Evolutionary conservation across 2,797 vertebrate species (phyloP), one percentile per base, ranked within the genome.

Genomic region (Tachyglossus aculeatus): DNA sequence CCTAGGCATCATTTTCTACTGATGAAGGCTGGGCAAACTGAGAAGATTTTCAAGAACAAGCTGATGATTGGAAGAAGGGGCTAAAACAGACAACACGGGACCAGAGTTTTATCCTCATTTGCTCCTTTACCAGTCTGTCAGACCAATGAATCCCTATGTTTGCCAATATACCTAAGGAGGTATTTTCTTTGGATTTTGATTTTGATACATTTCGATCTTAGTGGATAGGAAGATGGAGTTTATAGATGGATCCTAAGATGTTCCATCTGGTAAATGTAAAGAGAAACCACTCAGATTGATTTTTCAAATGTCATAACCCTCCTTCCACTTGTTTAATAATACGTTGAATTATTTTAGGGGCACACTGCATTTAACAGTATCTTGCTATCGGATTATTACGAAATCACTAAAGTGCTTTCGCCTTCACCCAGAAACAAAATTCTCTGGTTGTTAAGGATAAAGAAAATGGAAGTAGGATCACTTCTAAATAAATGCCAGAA

Each of bases 21-120:
- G n/a, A 51, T 60, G 61, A 57, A 29, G 33, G 65, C 57, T 32
- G 19, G 12, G 50, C 67, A 34, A 67, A 31, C 63, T 67, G 58
- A 72, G 18, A 64, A 29, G 64, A 8, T 33, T 34, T 70, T 53
- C 52, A 53, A 72, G 58, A 57, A 41, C 43, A 59, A n/a, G 33
- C 43, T 78, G 47, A 72, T 74, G 53, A 69, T 66, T 15, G 40
- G 25, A 74, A 27, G 59, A 53, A 21, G 51, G 52, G 31, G 40
- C 21, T 67, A 33, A 44, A 19, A 57, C 27, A 77, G 53, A 61
- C 41, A 16, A 72, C 48, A 61, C 25, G 47, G 52, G 47, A 51
- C 47, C 63, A n/a, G n/a, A n/a, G n/a, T 57, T 39, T 54, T 21
- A 44, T 48, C 29, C 15, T 63, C 22, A 5, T 16, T 36, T 62